Base-by-base conservation (phyloP, 2,888 invertebrate genomes). In the Epinotia demarniana region DNA sequence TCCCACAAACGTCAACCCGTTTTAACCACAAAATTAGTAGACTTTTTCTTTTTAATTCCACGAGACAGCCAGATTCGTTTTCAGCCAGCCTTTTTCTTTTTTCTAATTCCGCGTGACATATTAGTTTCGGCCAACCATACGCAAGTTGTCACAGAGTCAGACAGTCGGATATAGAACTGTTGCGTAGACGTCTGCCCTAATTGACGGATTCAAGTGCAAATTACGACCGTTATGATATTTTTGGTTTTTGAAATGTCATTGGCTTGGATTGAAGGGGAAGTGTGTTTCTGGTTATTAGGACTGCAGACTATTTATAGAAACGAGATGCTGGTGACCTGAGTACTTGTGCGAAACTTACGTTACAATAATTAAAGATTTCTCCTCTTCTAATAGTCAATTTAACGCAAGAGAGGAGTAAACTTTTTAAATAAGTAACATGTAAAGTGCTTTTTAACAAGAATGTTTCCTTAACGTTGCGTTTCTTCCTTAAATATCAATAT, bases 111-210 rank as follows among this genome's bases (percentile, higher is more conserved):
- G 9, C 55, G 66, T 60, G 63, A n/a, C 57, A 13, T 64, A 43
- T 63, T 68, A 69, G 74, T 76, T 70, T 73, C 77, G 77, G 70
- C 70, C 77, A 78, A 78, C 77, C 78, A 77, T 78, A 71, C 77
- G 81, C 75, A 62, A 78, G 76, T 77, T 81, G 80, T 81, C 80
- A 81, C 73, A 16, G 53, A 66, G 66, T 57, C 18, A 58, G 71
- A 79, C 78, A 76, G 78, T 82, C 85, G 79, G 83, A 87, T 88
- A 86, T 88, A 88, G 84, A 84, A 80, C 78, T 76, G 75, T 76
- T 77, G 79, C 80, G 83, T 81, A 77, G 70, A 84, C 81, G 82
- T 81, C 81, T 84, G 80, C 78, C 79, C 79, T 82, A 86, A 85
- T 84, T 83, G 82, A 81, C 78, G 68, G 73, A 80, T 79, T 83